These are phyloP conservation scores for Ylistrum balloti DNA, from an alignment of 1,140 invertebrate species.

Conservation along the genomic window DNA sequence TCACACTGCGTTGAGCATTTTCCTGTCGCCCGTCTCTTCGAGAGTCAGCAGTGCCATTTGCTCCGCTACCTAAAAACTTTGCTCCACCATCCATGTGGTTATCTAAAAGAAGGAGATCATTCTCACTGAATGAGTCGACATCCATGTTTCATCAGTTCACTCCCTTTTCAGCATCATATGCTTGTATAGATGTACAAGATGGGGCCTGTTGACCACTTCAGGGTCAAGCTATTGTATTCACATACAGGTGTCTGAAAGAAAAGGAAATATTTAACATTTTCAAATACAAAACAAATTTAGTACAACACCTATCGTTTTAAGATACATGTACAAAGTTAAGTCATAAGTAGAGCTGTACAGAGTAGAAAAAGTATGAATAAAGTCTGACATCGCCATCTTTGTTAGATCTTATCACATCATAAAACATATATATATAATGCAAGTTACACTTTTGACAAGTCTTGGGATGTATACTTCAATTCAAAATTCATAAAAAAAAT, in stretches of 20 bases:
- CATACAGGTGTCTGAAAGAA: constrained; percentile 12
- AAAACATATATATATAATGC: no score
- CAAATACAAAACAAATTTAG: no score
- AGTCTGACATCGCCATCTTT: no score
- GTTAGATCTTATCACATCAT: no score
- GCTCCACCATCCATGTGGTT: neutral
- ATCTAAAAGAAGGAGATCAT: constrained; percentile 60
- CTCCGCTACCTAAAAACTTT: constrained; percentile 41
- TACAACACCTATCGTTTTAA: no score
- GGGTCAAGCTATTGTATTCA: neutral
- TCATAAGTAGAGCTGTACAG: no score
- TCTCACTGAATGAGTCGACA: constrained; percentile 51
- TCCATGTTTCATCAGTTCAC: constrained; percentile 19
- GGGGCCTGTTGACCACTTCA: neutral
- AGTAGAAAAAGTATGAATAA: no score
- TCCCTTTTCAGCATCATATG: neutral
- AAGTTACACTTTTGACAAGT: no score
- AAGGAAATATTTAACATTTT: no score
- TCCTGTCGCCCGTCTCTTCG: neutral
- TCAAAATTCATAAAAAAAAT: no score
- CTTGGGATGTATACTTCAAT: no score
- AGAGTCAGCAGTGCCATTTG: constrained; percentile 46
- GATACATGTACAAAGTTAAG: no score
- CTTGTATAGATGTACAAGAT: neutral
- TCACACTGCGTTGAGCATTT: constrained; percentile 41